Evolutionary conservation across 2,797 vertebrate genomes (phyloP).

Genomic region (Sphaeramia orbicularis): DNA sequence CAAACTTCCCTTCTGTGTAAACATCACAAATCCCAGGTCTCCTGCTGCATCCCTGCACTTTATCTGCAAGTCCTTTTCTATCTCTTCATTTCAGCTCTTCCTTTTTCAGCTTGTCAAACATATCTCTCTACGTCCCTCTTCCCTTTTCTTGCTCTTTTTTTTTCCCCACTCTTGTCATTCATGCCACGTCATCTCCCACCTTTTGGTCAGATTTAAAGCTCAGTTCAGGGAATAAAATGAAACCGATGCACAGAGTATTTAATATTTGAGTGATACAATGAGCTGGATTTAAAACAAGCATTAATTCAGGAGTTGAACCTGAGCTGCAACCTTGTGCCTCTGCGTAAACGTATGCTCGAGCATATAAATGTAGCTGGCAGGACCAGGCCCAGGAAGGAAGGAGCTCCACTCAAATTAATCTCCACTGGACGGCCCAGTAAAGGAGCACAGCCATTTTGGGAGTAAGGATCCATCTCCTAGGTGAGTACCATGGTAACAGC

Average conservation of each 20-base stretch:
- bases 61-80: slow-evolving; percentile 24
- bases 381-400: slow-evolving; percentile 77
- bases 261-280: slow-evolving; percentile 26
- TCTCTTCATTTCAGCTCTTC: slow-evolving; percentile 29
- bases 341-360: slow-evolving; percentile 36
- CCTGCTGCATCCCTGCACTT: slow-evolving; percentile 27
- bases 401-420: slow-evolving; percentile 77
- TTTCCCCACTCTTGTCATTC: slow-evolving; percentile 15
- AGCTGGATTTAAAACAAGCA: neutral
- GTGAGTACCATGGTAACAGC: slow-evolving; percentile 84
- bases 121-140: slow-evolving; percentile 7
- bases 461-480: slow-evolving; percentile 82
- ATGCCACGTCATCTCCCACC: slow-evolving; percentile 16
- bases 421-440: slow-evolving; percentile 72
- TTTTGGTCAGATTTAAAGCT: slow-evolving; percentile 37
- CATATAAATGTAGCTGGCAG: slow-evolving; percentile 68
- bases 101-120: slow-evolving; percentile 40
- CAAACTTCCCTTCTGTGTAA: slow-evolving; percentile 31
- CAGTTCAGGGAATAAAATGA: slow-evolving; percentile 19
- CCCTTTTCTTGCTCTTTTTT: neutral
- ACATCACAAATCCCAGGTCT: slow-evolving; percentile 22
- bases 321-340: slow-evolving; percentile 13
- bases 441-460: slow-evolving; percentile 79
- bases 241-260: slow-evolving; percentile 21
- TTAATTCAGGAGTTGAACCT: slow-evolving; percentile 16